phyloP scores from a whole-genome alignment of 2,797 vertebrate genomes.

The Danio jaintianensis region DNA sequence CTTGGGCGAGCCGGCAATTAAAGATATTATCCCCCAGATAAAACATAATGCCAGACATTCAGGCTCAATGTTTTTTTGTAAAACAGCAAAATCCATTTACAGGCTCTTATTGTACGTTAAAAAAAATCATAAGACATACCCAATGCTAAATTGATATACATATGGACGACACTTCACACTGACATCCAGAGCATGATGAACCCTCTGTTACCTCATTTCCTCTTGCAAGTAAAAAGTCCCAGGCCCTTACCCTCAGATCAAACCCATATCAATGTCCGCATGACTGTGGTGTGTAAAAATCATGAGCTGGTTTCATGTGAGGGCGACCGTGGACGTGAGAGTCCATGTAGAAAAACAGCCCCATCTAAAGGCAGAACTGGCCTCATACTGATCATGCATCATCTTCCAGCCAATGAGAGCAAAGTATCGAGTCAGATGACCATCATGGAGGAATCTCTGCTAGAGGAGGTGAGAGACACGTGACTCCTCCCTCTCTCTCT shows the following conservation, averaged over 20 bases:
- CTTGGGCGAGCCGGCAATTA: neutral
- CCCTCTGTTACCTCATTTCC: slow-evolving; percentile 68
- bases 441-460: slow-evolving; percentile 94
- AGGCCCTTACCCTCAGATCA: slow-evolving; percentile 74
- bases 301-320: slow-evolving; percentile 89
- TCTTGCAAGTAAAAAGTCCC: slow-evolving; percentile 66
- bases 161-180: slow-evolving; percentile 14
- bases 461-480: slow-evolving; percentile 81
- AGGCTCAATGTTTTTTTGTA: neutral
- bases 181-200: slow-evolving; percentile 78
- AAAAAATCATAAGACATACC: neutral
- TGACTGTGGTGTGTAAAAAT: slow-evolving; percentile 79
- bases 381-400: slow-evolving; percentile 88
- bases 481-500: slow-evolving; percentile 53
- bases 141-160: neutral
- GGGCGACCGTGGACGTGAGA: slow-evolving; percentile 70
- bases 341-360: slow-evolving; percentile 78
- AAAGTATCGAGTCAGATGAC: slow-evolving; percentile 92
- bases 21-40: slow-evolving; percentile 2
- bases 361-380: slow-evolving; percentile 82
- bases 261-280: slow-evolving; percentile 81
- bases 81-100: neutral
- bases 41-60: slow-evolving; percentile 8
- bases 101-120: slow-evolving; percentile 8
- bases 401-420: slow-evolving; percentile 94